Conservation (phyloP, 2,113 vertebrate species). For the Bubo bubo region DNA sequence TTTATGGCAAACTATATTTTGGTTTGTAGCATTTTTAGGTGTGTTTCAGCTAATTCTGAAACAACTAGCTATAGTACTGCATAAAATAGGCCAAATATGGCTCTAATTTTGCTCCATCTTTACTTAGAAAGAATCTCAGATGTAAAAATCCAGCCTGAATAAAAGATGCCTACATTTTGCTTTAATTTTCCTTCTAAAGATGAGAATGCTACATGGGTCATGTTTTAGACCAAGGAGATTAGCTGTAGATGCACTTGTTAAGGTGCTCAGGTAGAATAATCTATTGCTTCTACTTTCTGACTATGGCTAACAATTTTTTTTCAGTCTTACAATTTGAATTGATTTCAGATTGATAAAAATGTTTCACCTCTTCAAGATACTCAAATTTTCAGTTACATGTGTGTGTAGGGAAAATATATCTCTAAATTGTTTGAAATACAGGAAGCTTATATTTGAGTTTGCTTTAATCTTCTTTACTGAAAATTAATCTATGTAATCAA, state of each 20-base stretch:
- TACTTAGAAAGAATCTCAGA: background rate
- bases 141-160: background rate
- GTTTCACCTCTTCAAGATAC: background rate
- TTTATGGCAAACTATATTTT: background rate
- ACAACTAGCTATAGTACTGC: background rate
- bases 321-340: background rate
- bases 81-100: background rate
- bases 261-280: background rate
- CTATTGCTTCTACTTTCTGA: background rate
- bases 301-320: background rate
- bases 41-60: background rate
- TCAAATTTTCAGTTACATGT: background rate
- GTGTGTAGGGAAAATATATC: background rate
- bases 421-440: background rate
- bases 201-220: background rate
- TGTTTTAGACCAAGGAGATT: background rate
- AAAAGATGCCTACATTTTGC: background rate
- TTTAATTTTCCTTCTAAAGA: background rate
- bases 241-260: background rate
- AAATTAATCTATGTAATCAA: background rate
- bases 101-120: background rate
- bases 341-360: background rate
- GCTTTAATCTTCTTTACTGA: background rate
- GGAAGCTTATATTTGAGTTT: background rate
- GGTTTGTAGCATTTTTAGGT: background rate